A percentile compares a stretch with the other conserved stretches of the same genome.
phyloP scores from a whole-genome alignment of 2,888 invertebrate species.

The Pecten maximus region DNA sequence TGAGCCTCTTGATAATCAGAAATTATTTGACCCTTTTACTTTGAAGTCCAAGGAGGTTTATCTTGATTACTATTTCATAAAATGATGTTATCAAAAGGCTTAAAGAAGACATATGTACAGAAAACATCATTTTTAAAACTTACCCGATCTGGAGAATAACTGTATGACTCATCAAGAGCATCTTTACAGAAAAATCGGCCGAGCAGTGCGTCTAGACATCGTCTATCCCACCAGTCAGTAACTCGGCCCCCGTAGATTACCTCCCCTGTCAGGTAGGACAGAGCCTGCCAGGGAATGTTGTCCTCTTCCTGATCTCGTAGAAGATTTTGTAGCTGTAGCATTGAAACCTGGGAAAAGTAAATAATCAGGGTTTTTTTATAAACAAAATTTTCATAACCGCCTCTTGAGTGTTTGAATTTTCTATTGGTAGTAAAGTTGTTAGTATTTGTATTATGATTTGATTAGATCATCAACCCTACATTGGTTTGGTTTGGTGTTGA shows the following conservation, averaged over 20 bases:
- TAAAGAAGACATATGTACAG: too few species aligned
- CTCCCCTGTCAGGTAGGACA: constrained; percentile 81
- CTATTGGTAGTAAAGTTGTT: too few species aligned
- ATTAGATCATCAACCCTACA: too few species aligned
- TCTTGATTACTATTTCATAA: too few species aligned
- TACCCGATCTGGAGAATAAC: constrained; percentile 77
- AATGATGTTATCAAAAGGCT: too few species aligned
- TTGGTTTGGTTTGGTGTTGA: too few species aligned
- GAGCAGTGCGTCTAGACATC: constrained; percentile 80
- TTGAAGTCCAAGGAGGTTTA: too few species aligned
- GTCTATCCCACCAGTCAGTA: constrained; percentile 81
- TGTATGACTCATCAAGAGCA: constrained; percentile 73
- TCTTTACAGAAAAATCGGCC: constrained; percentile 78
- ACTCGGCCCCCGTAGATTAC: constrained; percentile 82
- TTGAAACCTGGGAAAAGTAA: constrained; percentile 78
- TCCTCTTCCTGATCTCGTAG: constrained; percentile 69
- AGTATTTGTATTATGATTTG: too few species aligned
- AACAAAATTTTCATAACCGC: neutral
- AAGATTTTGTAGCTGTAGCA: constrained; percentile 80
- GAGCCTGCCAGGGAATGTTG: constrained; percentile 80
- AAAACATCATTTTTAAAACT: constrained; percentile 38
- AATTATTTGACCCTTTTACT: too few species aligned
- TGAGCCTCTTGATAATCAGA: too few species aligned
- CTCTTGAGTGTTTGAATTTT: neutral
- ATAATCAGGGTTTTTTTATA: too few species aligned